phyloP scores from a whole-genome alignment of 2,797 vertebrate species.

The Podargus strigoides region DNA sequence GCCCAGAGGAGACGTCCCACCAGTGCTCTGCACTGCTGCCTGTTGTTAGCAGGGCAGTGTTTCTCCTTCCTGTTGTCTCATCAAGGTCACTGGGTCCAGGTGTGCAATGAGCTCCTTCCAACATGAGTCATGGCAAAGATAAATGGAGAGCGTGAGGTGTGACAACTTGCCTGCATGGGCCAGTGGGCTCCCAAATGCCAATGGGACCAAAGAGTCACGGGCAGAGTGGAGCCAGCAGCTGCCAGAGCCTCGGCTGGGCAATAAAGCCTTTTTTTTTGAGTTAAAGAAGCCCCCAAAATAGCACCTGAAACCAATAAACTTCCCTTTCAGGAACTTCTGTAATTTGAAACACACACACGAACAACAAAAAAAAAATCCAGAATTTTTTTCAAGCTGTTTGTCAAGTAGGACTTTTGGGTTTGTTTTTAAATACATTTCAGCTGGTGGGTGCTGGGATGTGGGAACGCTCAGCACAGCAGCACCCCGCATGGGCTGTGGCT shows the following conservation, averaged over 20 bases:
- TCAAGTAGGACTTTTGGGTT: background rate
- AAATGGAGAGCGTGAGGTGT: background rate
- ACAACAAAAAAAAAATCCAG: background rate
- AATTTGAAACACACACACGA: conserved; percentile 48
- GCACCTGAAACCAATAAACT: conserved; percentile 67
- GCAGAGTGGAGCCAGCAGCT: background rate
- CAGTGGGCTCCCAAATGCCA: background rate
- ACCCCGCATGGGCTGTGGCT: rapidly evolving
- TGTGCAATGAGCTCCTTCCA: background rate
- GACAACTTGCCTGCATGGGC: background rate
- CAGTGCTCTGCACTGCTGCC: rapidly evolving
- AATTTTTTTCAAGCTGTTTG: background rate
- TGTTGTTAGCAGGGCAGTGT: rapidly evolving
- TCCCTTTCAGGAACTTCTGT: conserved; percentile 67
- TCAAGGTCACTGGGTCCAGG: background rate
- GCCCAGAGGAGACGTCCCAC: rapidly evolving
- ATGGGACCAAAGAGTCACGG: rapidly evolving
- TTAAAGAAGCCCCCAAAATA: conserved; percentile 50
- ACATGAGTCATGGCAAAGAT: background rate
- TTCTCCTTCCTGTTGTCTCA: background rate
- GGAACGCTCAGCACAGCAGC: background rate
- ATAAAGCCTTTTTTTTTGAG: background rate
- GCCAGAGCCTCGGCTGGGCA: background rate
- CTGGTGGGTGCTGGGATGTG: background rate
- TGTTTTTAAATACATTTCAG: background rate